Evolutionary conservation across 2,888 invertebrate genomes (phyloP), one percentile per base, ranked within the genome.

Genomic region (Drosophila borealis): DNA sequence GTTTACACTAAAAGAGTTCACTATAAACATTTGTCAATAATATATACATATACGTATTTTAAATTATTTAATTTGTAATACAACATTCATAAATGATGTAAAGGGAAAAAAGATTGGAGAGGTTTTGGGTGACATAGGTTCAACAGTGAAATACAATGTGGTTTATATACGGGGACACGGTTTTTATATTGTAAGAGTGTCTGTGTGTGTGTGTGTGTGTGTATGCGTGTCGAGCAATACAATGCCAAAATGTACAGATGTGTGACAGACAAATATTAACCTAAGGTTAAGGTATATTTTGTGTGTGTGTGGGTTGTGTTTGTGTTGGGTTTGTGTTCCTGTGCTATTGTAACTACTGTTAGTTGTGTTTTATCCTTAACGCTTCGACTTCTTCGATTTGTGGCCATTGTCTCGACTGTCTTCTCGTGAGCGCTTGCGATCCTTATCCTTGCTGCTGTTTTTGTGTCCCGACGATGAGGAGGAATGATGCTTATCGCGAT

Each of bases 381-480:
- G 92, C 50, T 93, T 96, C 34, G 95, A 94, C 92, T 94, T 96
- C 92, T 97, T 97, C 55, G 95, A 93, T 71, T 95, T 94, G 89
- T 94, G 94, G 76, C 93, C 93, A 81, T 93, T 93, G 46, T 96
- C 96, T 53, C 94, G 93, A 89, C 96, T 96, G 78, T 95, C 96
- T 67, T 97, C 96, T 25, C 96, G 94, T 41, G 96, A 94, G 45
- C 97, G 94, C 92, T 97, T 97, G 65, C 92, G 92, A 81, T 92
- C 92, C 93, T 60, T 94, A 92, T 88, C 94, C 93, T 92, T 90
- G 72, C 92, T 92, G 78, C 90, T 92, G 81, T 81, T 89, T 73
- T 90, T 91, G 80, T 91, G 90, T 62, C 82, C 88, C 50, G 91
- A 88, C 56, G 90, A 86, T 53, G 91, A 89, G 66, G 89, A 88